Evolutionary conservation across 2,113 vertebrate species (phyloP).

Genomic region (Prolemur simus): DNA sequence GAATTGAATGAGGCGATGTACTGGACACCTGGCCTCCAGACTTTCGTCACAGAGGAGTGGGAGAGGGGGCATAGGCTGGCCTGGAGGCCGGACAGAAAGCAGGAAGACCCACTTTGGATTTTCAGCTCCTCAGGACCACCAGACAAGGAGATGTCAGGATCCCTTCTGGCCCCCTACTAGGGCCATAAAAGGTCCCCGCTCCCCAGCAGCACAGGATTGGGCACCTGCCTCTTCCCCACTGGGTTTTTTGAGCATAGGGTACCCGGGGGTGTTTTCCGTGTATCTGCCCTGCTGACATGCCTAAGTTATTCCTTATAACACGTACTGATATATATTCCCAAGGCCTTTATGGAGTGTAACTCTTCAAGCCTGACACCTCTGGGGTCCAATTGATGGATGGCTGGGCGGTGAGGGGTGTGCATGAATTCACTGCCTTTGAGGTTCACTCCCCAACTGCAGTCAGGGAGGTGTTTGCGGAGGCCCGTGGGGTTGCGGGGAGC

Average conservation of each 20-base stretch:
- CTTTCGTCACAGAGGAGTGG: background rate
- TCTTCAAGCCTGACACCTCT: background rate
- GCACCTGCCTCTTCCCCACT: background rate
- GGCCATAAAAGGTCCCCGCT: background rate
- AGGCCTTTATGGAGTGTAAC: conserved; percentile 69
- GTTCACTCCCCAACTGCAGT: background rate
- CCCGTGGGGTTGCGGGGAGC: no score
- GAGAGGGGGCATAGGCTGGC: background rate
- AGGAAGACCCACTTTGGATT: background rate
- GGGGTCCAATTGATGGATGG: background rate
- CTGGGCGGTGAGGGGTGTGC: background rate
- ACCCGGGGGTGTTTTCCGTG: background rate
- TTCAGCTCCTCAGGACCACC: background rate
- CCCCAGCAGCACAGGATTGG: background rate
- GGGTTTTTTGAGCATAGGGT: background rate
- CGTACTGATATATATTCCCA: background rate
- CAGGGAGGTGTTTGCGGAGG: background rate
- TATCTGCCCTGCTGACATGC: background rate
- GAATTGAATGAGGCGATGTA: background rate
- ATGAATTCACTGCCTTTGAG: background rate
- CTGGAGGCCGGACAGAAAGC: background rate
- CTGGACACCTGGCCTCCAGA: background rate
- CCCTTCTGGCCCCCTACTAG: background rate
- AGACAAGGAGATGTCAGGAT: background rate
- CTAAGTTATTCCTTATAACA: conserved; percentile 59